Percentiles rank a stretch among this genome's conserved stretches.
Conservation (phyloP, 1,140 invertebrate species). For the Pemphigus obesinymphae region DNA sequence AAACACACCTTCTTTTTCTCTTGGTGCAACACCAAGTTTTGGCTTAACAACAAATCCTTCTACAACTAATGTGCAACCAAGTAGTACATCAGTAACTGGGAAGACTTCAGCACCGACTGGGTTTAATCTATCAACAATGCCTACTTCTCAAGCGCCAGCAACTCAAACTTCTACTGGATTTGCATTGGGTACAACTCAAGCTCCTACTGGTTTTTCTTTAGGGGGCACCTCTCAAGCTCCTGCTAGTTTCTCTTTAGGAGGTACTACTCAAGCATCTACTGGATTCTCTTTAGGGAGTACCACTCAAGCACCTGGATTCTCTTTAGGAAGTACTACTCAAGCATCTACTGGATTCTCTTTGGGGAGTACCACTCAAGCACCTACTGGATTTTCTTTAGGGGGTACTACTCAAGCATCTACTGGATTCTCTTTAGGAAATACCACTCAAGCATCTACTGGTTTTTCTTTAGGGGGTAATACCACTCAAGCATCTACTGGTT, state of each 20-base stretch:
- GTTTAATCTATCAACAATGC: background rate
- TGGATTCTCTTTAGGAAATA: background rate
- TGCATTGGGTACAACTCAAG: background rate
- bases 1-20: background rate
- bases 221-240: background rate
- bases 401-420: constrained; percentile 1
- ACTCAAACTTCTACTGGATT: background rate
- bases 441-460: constrained; percentile 10
- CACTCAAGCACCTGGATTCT: background rate
- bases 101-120: constrained; percentile 9
- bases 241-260: background rate
- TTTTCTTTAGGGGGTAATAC: constrained; percentile 12
- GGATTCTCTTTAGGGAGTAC: background rate
- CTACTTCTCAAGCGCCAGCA: background rate
- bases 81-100: background rate
- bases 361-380: background rate
- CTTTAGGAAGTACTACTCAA: background rate
- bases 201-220: constrained; percentile 6
- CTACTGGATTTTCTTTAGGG: constrained; percentile 1
- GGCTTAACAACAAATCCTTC: background rate
- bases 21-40: background rate
- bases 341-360: constrained; percentile 10
- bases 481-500: constrained; percentile 7
- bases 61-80: background rate
- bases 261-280: constrained; percentile 1